Percentiles rank a stretch among this genome's conserved stretches.
These are phyloP conservation scores for Platycheirus albimanus DNA, from an alignment of 2,888 invertebrate species.

Conservation along the genomic window DNA sequence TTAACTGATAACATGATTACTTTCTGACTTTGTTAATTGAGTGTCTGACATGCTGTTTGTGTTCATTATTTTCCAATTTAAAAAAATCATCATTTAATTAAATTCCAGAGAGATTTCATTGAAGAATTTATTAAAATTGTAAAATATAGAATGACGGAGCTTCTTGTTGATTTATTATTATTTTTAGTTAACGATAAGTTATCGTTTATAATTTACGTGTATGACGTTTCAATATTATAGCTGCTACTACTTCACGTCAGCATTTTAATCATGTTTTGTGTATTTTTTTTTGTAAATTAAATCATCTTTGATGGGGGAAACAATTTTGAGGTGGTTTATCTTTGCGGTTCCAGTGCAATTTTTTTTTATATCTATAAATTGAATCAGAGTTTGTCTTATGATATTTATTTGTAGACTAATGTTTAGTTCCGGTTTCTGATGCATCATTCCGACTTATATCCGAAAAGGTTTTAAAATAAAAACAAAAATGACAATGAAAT, in stretches of 20 bases:
- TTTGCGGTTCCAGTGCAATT: too few species aligned
- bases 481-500: too few species aligned
- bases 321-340: too few species aligned
- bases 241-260: too few species aligned
- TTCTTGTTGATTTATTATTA: constrained; percentile 14
- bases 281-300: background rate
- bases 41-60: background rate
- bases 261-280: too few species aligned
- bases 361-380: too few species aligned
- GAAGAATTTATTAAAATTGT: constrained; percentile 28
- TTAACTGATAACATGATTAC: background rate
- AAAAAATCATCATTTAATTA: constrained; percentile 23
- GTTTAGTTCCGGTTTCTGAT: too few species aligned
- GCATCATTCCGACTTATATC: too few species aligned
- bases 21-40: background rate
- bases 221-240: background rate
- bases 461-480: too few species aligned
- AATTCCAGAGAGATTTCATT: constrained; percentile 32
- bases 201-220: constrained; percentile 21
- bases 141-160: constrained; percentile 13
- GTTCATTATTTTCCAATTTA: constrained; percentile 12
- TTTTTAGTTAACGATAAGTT: too few species aligned
- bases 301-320: background rate
- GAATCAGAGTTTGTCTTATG: too few species aligned
- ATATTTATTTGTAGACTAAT: too few species aligned